A percentile compares a stretch with the other conserved stretches of the same genome.
Conservation (phyloP, 2,888 invertebrate genomes). For the Aleiodes alternator region DNA sequence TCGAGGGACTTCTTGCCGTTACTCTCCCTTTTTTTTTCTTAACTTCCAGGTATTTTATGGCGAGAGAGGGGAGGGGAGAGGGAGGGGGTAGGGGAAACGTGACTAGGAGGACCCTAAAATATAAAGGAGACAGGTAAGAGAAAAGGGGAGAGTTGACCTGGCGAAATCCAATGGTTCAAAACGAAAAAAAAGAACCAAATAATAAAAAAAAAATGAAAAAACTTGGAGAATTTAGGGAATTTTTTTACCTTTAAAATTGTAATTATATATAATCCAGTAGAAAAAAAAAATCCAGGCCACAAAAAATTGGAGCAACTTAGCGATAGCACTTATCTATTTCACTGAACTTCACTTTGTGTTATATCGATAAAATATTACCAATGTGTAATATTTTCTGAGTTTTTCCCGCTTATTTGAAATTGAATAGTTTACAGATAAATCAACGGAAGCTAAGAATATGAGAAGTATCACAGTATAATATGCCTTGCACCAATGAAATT, state of each 20-base stretch:
- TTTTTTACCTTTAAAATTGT: constrained; percentile 8
- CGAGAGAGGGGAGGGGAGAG: not conserved
- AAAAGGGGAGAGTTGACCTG: constrained; percentile 15
- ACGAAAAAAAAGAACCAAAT: too few species aligned
- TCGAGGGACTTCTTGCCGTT: not conserved
- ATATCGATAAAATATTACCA: too few species aligned
- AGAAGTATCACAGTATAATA: too few species aligned
- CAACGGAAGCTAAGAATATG: too few species aligned
- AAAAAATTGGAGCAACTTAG: not conserved
- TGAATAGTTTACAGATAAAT: too few species aligned
- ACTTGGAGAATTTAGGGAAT: too few species aligned
- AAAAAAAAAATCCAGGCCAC: not conserved
- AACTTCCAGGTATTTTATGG: constrained; percentile 5
- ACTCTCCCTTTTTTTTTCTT: not conserved
- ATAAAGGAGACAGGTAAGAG: constrained; percentile 6
- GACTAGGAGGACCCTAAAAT: constrained; percentile 13
- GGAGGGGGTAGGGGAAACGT: not conserved
- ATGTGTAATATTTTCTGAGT: too few species aligned
- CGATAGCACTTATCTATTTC: constrained; percentile 5
- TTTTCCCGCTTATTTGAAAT: not conserved
- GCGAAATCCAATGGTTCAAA: constrained; percentile 9
- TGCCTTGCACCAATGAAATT: too few species aligned
- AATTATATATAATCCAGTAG: constrained; percentile 1
- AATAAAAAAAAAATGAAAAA: not conserved
- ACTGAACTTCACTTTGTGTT: constrained; percentile 13